Base-by-base conservation (phyloP, 2,888 invertebrate species). In the Chrysolina americana region DNA sequence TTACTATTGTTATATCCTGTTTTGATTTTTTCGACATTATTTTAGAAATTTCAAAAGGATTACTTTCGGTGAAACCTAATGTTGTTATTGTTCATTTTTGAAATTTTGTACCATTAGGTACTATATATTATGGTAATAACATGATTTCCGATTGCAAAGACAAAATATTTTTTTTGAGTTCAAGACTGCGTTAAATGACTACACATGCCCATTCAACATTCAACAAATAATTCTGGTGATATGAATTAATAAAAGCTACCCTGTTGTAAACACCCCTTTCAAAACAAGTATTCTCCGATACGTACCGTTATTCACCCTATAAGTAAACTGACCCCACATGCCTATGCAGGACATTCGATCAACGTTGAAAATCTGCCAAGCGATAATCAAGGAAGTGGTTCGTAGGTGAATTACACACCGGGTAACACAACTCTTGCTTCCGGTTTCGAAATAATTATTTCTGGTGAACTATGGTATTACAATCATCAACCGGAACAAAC, bases 331-430 rank as follows among this genome's bases (percentile, higher is more conserved):
- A 23, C 17, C 59, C n/a, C 17, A 53, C 17, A 59, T 59, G 59
- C n/a, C 59, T n/a, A n/a, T n/a, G n/a, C 28, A 8, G 9, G 1
- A 19, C 50, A 50, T n/a, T 50, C 9, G 19, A 17, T 19, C 17
- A n/a, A 28, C 10, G 10, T 59, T 13, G 10, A 36, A 59, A 59
- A 59, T 36, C 28, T 36, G 28, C 36, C 36, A 36, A n/a, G 59
- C 15, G 36, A 28, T 0, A 59, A 59, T 59, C n/a, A 36, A 59
- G 59, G 59, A 59, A 59, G 17, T 36, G 36, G 11, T 59, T 59
- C 36, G n/a, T 17, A 59, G 59, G 23, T 36, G 36, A 59, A 59
- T 59, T 59, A n/a, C n/a, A 9, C 59, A 59, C 59, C 59, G 28
- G 59, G 59, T 28, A 36, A 59, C 5, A 8, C 28, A 59, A 59